Conservation (phyloP, 2,113 vertebrate species). For the Connochaetes taurinus region DNA sequence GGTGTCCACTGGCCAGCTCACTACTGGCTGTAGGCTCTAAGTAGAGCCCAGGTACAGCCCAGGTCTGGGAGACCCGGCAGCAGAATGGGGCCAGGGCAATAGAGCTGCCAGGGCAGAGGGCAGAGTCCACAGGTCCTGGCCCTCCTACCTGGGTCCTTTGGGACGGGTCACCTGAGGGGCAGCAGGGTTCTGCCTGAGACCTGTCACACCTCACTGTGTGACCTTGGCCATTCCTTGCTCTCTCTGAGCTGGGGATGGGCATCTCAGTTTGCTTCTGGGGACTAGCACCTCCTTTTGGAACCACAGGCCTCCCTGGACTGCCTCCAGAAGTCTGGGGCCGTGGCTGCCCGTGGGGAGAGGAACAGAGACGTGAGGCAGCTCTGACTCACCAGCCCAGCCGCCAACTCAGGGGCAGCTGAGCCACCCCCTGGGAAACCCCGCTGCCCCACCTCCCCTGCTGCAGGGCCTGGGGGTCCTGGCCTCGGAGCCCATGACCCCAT, state of each 20-base stretch:
- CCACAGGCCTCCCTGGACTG: neutral
- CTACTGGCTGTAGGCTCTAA: neutral
- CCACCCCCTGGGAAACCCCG: neutral
- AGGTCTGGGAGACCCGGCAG: neutral
- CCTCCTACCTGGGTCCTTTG: neutral
- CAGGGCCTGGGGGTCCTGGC: neutral
- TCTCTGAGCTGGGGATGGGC: neutral
- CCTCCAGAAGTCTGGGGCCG: neutral
- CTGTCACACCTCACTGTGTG: neutral
- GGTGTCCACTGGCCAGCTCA: neutral
- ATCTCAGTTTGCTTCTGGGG: neutral
- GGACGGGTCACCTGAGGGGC: neutral
- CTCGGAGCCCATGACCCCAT: neutral
- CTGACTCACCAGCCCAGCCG: slow-evolving; percentile 37
- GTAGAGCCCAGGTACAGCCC: neutral
- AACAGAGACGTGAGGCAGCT: neutral
- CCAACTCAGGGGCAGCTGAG: slow-evolving; percentile 41
- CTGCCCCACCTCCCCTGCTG: neutral
- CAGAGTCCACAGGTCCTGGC: no score
- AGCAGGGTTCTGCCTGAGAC: neutral
- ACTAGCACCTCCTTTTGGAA: neutral
- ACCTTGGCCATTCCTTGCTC: neutral
- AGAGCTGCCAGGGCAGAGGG: neutral
- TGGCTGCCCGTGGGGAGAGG: neutral
- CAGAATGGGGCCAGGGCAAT: neutral